Percentiles rank a stretch among this genome's conserved stretches.
Conservation (phyloP, 2,113 vertebrate species). For the Cygnus buccinator region DNA sequence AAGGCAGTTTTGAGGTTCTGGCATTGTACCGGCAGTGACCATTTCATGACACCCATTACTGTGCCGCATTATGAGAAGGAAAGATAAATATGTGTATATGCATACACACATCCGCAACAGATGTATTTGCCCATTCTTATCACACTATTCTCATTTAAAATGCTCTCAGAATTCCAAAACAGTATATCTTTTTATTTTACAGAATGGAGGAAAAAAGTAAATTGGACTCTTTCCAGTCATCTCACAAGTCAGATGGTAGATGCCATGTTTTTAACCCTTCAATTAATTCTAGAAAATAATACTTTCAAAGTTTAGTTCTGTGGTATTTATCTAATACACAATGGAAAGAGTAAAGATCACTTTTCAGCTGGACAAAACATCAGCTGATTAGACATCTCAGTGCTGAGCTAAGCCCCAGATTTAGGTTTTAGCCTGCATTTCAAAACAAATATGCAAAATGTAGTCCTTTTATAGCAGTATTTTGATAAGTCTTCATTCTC, state of each 20-base stretch:
- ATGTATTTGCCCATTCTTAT: background rate
- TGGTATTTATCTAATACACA: background rate
- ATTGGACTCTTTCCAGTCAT: background rate
- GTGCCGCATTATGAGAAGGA: background rate
- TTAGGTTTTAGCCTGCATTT: background rate
- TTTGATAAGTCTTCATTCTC: conserved; percentile 7
- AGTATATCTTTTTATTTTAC: background rate
- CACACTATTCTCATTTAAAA: background rate
- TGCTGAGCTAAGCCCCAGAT: background rate
- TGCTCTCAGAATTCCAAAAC: background rate
- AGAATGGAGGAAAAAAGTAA: background rate
- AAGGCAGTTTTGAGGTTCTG: background rate
- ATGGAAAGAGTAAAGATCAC: background rate
- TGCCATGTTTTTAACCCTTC: background rate
- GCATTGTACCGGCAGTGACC: background rate
- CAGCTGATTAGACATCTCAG: background rate
- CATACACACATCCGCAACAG: background rate
- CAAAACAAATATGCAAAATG: conserved; percentile 5
- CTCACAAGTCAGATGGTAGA: background rate
- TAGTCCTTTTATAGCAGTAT: conserved; percentile 23
- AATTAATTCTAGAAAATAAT: background rate
- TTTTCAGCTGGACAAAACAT: background rate
- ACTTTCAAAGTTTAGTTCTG: background rate
- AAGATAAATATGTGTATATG: background rate
- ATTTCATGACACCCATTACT: background rate